Conservation (phyloP, 2,797 vertebrate species). For the Danionella dracula region DNA sequence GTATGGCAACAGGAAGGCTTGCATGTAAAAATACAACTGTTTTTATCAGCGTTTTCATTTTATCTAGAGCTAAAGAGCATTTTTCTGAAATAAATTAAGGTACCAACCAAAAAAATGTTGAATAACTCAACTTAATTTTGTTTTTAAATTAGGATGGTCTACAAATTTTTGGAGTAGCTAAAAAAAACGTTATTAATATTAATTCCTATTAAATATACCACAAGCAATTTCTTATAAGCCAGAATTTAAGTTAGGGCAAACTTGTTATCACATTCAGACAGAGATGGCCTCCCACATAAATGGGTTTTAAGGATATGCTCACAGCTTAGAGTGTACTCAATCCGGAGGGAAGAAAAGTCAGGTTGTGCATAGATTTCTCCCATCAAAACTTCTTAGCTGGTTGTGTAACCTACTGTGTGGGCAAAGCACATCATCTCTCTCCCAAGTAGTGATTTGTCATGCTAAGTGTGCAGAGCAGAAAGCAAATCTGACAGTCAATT, state of each 20-base stretch:
- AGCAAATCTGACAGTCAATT: constrained; percentile 28
- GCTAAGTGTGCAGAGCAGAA: constrained; percentile 13
- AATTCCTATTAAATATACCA: background rate
- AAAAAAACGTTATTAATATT: no score
- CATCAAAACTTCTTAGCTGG: constrained; percentile 24
- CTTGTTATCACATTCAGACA: constrained; percentile 10
- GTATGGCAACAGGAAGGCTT: background rate
- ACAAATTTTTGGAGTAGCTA: no score
- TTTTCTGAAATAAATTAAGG: constrained; percentile 17
- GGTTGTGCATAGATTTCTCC: constrained; percentile 10
- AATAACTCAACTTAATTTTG: no score
- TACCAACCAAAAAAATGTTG: no score
- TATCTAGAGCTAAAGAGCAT: background rate
- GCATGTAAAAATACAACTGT: constrained; percentile 9
- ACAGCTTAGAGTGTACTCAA: background rate
- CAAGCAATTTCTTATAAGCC: background rate
- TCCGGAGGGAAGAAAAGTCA: constrained; percentile 7
- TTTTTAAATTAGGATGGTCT: no score
- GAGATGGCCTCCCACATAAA: constrained; percentile 11
- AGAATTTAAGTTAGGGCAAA: background rate
- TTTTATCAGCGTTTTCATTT: no score
- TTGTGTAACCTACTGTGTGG: constrained; percentile 40
- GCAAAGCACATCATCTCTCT: constrained; percentile 12
- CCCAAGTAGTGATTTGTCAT: constrained; percentile 32
- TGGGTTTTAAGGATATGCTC: background rate